Evolutionary conservation across 2,797 vertebrate species (phyloP), one percentile per base, ranked within the genome.

Genomic region (Clamator glandarius): DNA sequence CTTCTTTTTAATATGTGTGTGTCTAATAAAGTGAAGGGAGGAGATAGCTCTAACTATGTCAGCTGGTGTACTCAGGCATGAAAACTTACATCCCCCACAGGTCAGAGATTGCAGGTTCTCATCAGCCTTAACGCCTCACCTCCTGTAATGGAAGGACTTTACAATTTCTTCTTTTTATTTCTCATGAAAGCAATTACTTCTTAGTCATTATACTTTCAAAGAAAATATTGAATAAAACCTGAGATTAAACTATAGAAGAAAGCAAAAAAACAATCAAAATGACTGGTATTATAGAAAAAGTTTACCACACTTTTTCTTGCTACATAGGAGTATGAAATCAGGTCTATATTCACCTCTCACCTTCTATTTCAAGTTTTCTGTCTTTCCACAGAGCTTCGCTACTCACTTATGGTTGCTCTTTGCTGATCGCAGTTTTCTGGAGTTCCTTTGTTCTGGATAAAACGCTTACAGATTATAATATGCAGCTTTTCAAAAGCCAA

Each of bases 381-480:
- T 91, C 76, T 77, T 92, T 91, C 52, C 39, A 26, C 64, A 81
- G 79, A 89, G 66, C 62, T 89, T 92, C 55, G 17, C 66, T 81
- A 31, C 51, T 81, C 66, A 26, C 75, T 66, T 61, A 73, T 51
- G 59, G 50, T 57, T 0, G 1, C 39, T 87, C 21, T 69, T 78
- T 84, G 73, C 90, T 33, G 83, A 76, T 90, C 62, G n/a, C 54
- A 29, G 83, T 92, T 94, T 92, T 24, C 76, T 58, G 29, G 14
- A 72, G 54, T 84, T 86, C 82, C 78, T 90, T 91, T 93, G 69
- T 92, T 92, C 79, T 44, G 29, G 59, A 62, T 62, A 73, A 63
- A 88, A 73, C 0, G 0, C 81, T 87, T 69, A 36, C 29, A 66
- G 90, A 55, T 91, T 89, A 57, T 84, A 62, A 78, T 9, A 39